phyloP scores from a whole-genome alignment of 2,888 invertebrate genomes.

The Ptychoptera albimana region DNA sequence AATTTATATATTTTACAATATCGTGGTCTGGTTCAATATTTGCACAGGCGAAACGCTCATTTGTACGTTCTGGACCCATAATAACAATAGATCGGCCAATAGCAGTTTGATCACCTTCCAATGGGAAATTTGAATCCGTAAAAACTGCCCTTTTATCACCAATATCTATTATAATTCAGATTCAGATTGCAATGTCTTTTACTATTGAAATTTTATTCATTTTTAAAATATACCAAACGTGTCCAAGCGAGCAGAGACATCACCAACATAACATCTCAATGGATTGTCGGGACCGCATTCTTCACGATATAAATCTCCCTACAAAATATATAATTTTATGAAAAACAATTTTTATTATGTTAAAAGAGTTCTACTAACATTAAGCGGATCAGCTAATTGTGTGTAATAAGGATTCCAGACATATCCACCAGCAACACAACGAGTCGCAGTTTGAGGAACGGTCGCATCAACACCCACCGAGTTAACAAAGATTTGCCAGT shows the following conservation, averaged over 20 bases:
- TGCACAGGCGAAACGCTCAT: constrained; percentile 70
- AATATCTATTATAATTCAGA: constrained; percentile 37
- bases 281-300: constrained; percentile 84
- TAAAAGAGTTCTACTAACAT: constrained; percentile 37
- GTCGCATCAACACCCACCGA: constrained; percentile 83
- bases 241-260: constrained; percentile 70
- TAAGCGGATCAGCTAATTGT: constrained; percentile 75
- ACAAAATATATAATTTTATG: constrained; percentile 12
- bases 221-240: constrained; percentile 43
- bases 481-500: constrained; percentile 85
- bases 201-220: background rate
- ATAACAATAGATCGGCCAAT: constrained; percentile 76
- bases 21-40: constrained; percentile 84
- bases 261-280: constrained; percentile 79
- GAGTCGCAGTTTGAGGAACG: constrained; percentile 57
- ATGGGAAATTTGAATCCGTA: constrained; percentile 74
- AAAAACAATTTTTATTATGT: background rate
- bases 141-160: constrained; percentile 62
- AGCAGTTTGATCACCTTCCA: constrained; percentile 61
- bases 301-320: constrained; percentile 69
- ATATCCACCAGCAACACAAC: constrained; percentile 84
- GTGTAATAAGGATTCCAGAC: constrained; percentile 85
- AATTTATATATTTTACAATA: constrained; percentile 76
- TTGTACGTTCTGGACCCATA: constrained; percentile 53
- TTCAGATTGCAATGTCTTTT: background rate